A percentile compares a stretch with the other conserved stretches of the same genome.
These are phyloP conservation scores for Ormia ochracea DNA, from an alignment of 2,888 invertebrate species.

Conservation along the genomic window DNA sequence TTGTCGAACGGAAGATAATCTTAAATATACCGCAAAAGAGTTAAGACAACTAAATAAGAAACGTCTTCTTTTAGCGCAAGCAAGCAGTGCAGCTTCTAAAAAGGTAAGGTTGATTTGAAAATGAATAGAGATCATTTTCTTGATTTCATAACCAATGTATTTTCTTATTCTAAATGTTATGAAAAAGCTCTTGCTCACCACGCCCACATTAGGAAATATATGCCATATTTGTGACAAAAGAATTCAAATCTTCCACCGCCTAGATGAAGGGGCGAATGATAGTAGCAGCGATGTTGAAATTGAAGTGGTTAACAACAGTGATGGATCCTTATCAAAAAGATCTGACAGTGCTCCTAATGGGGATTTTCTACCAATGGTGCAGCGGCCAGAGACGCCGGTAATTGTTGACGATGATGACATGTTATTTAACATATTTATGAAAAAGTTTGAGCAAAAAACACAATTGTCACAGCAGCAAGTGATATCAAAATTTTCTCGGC, in stretches of 20 bases:
- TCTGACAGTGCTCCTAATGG: not conserved
- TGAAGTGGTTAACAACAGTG: slow-evolving; percentile 29
- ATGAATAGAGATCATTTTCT: slow-evolving; percentile 2
- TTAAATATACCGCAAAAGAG: slow-evolving; percentile 64
- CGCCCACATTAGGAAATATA: slow-evolving; percentile 64
- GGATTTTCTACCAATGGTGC: not conserved
- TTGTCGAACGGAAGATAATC: slow-evolving; percentile 64
- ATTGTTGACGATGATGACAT: slow-evolving; percentile 66
- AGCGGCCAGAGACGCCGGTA: slow-evolving; percentile 59
- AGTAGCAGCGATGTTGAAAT: slow-evolving; percentile 56
- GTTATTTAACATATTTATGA: slow-evolving; percentile 63
- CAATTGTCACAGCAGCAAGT: slow-evolving; percentile 40
- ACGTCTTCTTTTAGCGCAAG: slow-evolving; percentile 40
- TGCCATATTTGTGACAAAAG: slow-evolving; percentile 64
- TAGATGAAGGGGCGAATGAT: slow-evolving; percentile 51
- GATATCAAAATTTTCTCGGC: slow-evolving; percentile 6
- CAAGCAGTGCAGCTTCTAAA: slow-evolving; percentile 47
- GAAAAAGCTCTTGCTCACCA: slow-evolving; percentile 51
- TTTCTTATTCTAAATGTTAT: not conserved
- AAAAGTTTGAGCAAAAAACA: slow-evolving; percentile 57
- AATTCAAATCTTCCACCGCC: slow-evolving; percentile 63
- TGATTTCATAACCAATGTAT: slow-evolving; percentile 1
- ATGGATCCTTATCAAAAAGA: not conserved
- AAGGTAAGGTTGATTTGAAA: slow-evolving; percentile 26
- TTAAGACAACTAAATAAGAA: slow-evolving; percentile 60